Conservation (phyloP, 2,888 invertebrate genomes). For the Temnothorax ravouxi region DNA sequence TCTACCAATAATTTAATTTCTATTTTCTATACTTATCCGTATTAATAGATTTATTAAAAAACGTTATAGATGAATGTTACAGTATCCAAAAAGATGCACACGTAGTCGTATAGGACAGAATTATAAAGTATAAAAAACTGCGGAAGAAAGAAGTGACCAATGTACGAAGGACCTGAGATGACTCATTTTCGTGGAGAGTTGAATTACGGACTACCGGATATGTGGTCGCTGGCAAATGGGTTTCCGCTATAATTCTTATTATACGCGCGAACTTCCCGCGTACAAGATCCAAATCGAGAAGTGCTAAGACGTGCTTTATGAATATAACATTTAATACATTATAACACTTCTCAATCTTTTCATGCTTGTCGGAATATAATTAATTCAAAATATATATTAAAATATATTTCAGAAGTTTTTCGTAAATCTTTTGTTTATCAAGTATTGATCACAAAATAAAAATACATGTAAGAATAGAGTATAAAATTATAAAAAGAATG, state of each 20-base stretch:
- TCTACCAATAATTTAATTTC: background rate
- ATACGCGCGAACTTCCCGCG: conserved; percentile 37
- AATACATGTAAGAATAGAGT: background rate
- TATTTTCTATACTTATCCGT: background rate
- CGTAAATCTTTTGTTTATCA: background rate
- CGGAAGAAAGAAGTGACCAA: conserved; percentile 4
- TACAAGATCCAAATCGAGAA: conserved; percentile 27
- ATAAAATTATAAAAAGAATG: conserved; percentile 5
- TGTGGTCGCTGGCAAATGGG: conserved; percentile 56
- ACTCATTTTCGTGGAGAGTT: conserved; percentile 49
- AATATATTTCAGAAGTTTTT: background rate
- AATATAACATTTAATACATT: conserved; percentile 4
- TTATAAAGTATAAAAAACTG: conserved; percentile 16
- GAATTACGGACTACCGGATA: conserved; percentile 64
- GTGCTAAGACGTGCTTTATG: conserved; percentile 4
- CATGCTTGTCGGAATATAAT: background rate
- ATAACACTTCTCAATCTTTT: background rate
- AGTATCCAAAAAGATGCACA: background rate
- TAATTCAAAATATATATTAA: background rate
- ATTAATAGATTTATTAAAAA: background rate
- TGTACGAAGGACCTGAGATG: conserved; percentile 17
- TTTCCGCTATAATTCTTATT: conserved; percentile 61
- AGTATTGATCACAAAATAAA: background rate
- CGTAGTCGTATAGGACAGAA: background rate
- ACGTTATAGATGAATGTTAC: background rate